These are phyloP conservation scores for Panthera uncia DNA, from an alignment of 2,113 vertebrate genomes.

Conservation along the genomic window DNA sequence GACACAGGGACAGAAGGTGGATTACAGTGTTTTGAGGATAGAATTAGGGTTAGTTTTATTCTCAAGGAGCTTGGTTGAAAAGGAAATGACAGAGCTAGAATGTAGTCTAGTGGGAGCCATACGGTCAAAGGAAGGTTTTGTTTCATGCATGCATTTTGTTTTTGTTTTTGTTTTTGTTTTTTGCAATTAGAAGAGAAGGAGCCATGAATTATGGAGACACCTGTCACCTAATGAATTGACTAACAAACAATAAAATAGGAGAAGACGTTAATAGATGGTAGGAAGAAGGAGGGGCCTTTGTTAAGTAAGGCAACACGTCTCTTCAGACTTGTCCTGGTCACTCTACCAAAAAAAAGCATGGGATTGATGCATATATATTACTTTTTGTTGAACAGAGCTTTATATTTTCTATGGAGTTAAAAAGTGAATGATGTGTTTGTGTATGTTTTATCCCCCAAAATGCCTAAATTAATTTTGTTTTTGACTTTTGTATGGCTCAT, in stretches of 20 bases:
- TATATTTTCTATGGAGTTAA: not conserved
- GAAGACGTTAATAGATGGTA: not conserved
- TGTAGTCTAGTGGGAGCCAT: not conserved
- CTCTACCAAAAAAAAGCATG: not conserved
- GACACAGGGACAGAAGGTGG: not conserved
- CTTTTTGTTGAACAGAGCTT: not conserved
- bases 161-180: not conserved
- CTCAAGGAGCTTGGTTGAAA: not conserved
- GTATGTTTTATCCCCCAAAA: not conserved
- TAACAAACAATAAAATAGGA: not conserved
- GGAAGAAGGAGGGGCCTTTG: not conserved
- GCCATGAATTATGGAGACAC: not conserved
- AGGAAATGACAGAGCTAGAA: not conserved
- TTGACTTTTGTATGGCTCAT: constrained; percentile 33
- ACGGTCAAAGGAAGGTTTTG: not conserved
- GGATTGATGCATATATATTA: not conserved
- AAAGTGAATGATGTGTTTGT: not conserved
- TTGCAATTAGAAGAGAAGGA: not conserved
- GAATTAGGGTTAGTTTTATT: not conserved
- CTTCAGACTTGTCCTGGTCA: not conserved
- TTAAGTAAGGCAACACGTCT: not conserved
- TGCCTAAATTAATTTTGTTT: not conserved
- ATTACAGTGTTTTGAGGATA: not conserved
- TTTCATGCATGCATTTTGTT: not conserved
- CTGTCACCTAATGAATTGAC: not conserved